Percentiles rank a stretch among this genome's conserved stretches.
phyloP scores from a whole-genome alignment of 2,888 invertebrate genomes.

The Sarcophaga carnaria region DNA sequence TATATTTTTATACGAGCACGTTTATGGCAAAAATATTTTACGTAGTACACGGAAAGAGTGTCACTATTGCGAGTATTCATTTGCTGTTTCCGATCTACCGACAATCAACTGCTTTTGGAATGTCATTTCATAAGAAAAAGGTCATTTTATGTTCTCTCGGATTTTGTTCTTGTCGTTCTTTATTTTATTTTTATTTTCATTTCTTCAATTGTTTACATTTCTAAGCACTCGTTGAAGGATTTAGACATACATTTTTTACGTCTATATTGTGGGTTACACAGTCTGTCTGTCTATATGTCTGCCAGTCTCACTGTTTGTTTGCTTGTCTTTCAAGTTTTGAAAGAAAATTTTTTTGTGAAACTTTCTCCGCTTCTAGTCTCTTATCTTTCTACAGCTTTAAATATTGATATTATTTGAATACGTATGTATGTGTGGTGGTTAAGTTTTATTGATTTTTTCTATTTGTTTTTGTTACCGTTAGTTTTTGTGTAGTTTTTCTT shows the following conservation, averaged over 20 bases:
- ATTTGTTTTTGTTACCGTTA: constrained; percentile 2
- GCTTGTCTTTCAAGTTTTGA: neutral
- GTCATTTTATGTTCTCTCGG: constrained; percentile 1
- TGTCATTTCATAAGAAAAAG: constrained; percentile 10
- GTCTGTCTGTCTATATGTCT: neutral
- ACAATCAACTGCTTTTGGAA: constrained; percentile 27
- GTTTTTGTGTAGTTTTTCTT: neutral
- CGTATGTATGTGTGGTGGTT: neutral
- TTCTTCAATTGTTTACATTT: constrained; percentile 48
- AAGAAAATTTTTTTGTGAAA: too few species aligned
- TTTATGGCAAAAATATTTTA: too few species aligned
- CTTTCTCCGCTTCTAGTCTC: too few species aligned
- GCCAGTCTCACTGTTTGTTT: neutral
- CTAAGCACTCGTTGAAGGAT: constrained; percentile 40
- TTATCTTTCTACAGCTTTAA: too few species aligned
- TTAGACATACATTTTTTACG: constrained; percentile 33
- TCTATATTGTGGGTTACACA: constrained; percentile 6
- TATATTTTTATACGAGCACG: too few species aligned
- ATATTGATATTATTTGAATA: neutral
- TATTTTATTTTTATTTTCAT: constrained; percentile 15
- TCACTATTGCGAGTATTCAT: too few species aligned
- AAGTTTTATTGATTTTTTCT: neutral
- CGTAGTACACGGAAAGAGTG: too few species aligned
- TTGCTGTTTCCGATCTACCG: too few species aligned
- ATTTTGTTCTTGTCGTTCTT: constrained; percentile 17